phyloP scores from a whole-genome alignment of 2,113 vertebrate genomes.

The Ophiodon elongatus region DNA sequence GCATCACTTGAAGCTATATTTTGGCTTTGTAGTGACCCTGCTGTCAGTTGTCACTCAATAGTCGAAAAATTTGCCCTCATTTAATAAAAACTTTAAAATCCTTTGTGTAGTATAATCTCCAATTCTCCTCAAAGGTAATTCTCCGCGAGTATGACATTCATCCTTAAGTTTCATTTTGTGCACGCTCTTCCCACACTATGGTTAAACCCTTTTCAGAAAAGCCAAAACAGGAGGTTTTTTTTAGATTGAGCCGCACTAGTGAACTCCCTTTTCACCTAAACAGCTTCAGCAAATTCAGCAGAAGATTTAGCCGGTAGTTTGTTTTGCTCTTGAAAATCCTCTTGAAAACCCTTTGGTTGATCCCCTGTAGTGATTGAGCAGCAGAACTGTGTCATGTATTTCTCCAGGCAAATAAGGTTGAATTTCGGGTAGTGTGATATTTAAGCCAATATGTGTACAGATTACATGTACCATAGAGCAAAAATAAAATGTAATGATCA shows the following conservation, averaged over 20 bases:
- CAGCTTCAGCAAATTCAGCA: constrained; percentile 16
- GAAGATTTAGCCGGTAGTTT: constrained; percentile 23
- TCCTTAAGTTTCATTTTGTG: neutral
- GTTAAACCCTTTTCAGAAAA: neutral
- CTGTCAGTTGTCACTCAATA: constrained; percentile 3
- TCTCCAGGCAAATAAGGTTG: neutral
- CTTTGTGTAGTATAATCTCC: constrained; percentile 49
- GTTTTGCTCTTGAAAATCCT: constrained; percentile 44
- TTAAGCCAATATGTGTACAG: neutral
- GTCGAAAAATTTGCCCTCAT: neutral
- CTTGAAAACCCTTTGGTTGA: constrained; percentile 25
- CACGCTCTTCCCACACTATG: neutral
- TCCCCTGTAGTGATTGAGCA: constrained; percentile 11
- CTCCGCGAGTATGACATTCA: neutral
- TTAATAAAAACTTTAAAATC: constrained; percentile 17
- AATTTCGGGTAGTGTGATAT: neutral
- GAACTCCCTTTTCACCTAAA: constrained; percentile 15
- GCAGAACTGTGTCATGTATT: neutral
- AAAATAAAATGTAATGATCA: constrained; percentile 7
- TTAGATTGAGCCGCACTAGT: neutral
- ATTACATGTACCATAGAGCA: neutral
- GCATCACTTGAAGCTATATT: neutral
- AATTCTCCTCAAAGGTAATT: constrained; percentile 32
- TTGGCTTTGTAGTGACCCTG: neutral
- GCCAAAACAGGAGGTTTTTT: neutral